Base-by-base conservation (phyloP, 2,888 invertebrate species). In the Resseliella maxima region DNA sequence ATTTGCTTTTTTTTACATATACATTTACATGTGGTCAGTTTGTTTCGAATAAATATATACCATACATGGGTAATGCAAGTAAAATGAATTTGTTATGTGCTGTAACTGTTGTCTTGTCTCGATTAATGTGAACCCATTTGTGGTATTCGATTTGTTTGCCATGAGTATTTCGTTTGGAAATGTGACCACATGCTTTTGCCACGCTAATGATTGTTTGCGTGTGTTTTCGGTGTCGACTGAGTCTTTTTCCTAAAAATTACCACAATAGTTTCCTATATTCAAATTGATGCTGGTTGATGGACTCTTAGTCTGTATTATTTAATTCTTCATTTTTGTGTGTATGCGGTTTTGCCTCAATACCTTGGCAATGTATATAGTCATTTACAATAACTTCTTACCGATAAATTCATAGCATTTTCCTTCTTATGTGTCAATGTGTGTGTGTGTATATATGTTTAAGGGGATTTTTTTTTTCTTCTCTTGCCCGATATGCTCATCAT, bases 11-110 rank as follows among this genome's bases (percentile, higher is more conserved):
- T 6, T 24, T 72, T 2, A 12, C 5, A 10, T 31, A 72, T 72
- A 31, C 27, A 72, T 72, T 72, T 31, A n/a, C 3, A 72, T 72
- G 31, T 35, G 72, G 72, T 72, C 72, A 72, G 72, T 72, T 35
- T 31, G 72, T 72, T 72, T 72, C 72, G 72, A 72, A n/a, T n/a
- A 72, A 72, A 72, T n/a, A 72, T 35, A 35, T 35, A 15, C 12
- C 15, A 15, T 24, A 41, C 41, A 8, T 50, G 8, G 46, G 46
- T 50, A 18, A n/a, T n/a, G 18, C 15, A 8, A 50, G 12, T 2
- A 8, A 50, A 8, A 50, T 59, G 59, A 24, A 59, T 72, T 12
- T 50, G 50, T 50, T 50, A 15, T 50, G 21, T 50, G 50, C 21
- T 50, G 41, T 8, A 50, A 2, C 18, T 6, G 12, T 15, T 50